Evolutionary conservation across 2,888 invertebrate species (phyloP).

Genomic region (Ramazzottius varieornatus): DNA sequence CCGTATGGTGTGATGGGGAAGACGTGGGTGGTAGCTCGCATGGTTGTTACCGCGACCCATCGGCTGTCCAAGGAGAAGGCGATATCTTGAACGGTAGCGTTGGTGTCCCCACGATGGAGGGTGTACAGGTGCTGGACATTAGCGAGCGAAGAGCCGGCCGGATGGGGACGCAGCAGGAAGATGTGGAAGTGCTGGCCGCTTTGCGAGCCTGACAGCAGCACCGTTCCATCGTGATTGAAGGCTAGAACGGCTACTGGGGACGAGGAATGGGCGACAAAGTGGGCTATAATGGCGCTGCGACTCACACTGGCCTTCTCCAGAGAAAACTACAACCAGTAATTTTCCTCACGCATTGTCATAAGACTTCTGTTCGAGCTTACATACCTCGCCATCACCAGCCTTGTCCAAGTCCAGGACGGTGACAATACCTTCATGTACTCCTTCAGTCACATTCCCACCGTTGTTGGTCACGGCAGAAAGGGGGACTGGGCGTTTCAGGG

Average conservation of each 20-base stretch:
- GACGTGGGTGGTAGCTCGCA: slow-evolving; percentile 86
- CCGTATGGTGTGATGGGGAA: slow-evolving; percentile 91
- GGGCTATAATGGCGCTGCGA: slow-evolving; percentile 41
- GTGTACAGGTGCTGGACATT: slow-evolving; percentile 60
- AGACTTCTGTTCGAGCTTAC: not conserved
- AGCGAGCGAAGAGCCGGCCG: slow-evolving; percentile 54
- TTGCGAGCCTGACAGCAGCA: slow-evolving; percentile 66
- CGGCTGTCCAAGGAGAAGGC: slow-evolving; percentile 67
- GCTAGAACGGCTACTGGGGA: slow-evolving; percentile 51
- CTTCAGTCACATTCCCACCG: not conserved
- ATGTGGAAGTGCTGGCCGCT: slow-evolving; percentile 85
- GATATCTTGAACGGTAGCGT: slow-evolving; percentile 41
- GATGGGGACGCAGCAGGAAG: slow-evolving; percentile 75
- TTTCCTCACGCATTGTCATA: not conserved
- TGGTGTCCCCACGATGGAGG: slow-evolving; percentile 75
- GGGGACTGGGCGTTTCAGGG: not conserved
- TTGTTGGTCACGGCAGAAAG: not conserved
- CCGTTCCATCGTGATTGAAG: slow-evolving; percentile 66
- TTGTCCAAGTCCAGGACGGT: slow-evolving; percentile 4
- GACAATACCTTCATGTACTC: slow-evolving; percentile 2
- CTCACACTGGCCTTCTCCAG: not conserved
- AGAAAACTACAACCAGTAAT: not conserved
- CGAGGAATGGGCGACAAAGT: slow-evolving; percentile 59
- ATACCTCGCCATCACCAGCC: not conserved
- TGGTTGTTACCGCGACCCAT: slow-evolving; percentile 83